Base-by-base conservation (phyloP, 2,113 vertebrate genomes). In the Hystrix brachyura region DNA sequence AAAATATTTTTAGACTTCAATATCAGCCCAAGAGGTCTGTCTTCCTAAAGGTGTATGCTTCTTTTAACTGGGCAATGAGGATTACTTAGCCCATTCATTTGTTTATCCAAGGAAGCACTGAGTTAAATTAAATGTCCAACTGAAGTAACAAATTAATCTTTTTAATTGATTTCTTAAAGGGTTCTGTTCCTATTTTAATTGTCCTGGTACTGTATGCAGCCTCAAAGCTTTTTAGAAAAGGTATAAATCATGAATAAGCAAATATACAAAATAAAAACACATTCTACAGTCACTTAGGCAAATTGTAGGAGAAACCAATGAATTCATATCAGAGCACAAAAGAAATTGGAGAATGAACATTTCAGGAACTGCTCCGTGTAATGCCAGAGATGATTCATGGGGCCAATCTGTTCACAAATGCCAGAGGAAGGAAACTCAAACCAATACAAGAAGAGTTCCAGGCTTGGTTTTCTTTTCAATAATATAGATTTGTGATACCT, bases 181-280 rank as follows among this genome's bases (percentile, higher is more conserved):
- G 19, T 84, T 92, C 69, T 62, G 10, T 78, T 96, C 91, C 60
- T 72, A 64, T 82, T 96, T 92, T 93, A 96, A 91, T 95, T 94
- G 88, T 91, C 38, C 79, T 82, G 25, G 92, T 82, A 46, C 82
- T 95, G 48, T 78, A 88, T 96, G 43, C 88, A 90, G 48, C 55
- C 87, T 94, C 81, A 79, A 81, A 87, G 34, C 43, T 81, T 95
- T 96, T 96, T 82, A 69, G 64, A 93, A 80, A 87, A 90, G 53
- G 29, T 34, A 23, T 67, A 80, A 94, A 32, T 95, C 81, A 92
- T 43, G 14, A 55, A 59, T 57, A 72, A 96, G 81, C 51, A 96
- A 94, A 89, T 59, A 18, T 43, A 86, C 48, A 67, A 87, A 90
- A 86, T 65, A 83, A 71, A 91, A 91, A 38, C 89, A 72, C 55